Conservation (phyloP, 2,113 vertebrate species). For the Calidris pugnax region DNA sequence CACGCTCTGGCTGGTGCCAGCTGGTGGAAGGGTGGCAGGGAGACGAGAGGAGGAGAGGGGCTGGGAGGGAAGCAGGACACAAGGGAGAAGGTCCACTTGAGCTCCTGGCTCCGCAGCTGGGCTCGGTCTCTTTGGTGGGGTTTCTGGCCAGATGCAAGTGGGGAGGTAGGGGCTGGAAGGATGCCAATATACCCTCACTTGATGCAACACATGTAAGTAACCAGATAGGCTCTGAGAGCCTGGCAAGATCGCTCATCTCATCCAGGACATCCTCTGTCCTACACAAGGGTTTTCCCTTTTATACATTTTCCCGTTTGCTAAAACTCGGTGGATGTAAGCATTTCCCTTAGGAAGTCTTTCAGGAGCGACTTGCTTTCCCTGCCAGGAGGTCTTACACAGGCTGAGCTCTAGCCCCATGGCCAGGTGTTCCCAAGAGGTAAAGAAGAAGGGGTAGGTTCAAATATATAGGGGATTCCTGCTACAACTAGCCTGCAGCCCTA, state of each 20-base stretch:
- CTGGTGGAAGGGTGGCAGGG: neutral
- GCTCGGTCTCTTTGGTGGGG: neutral
- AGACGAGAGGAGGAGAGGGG: neutral
- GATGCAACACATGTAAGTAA: neutral
- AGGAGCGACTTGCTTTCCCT: neutral
- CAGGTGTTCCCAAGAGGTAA: neutral
- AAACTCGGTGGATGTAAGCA: neutral
- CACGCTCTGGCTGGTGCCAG: neutral
- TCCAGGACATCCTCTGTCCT: neutral
- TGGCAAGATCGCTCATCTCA: neutral
- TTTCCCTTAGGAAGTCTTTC: constrained; percentile 49
- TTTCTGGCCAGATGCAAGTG: neutral
- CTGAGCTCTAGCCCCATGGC: neutral
- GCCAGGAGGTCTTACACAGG: neutral
- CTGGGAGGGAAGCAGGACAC: neutral
- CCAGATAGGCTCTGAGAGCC: neutral
- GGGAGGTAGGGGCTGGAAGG: neutral
- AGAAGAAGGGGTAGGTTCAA: neutral
- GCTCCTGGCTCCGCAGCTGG: neutral
- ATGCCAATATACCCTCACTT: neutral
- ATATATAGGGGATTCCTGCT: neutral
- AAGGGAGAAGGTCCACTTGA: neutral
- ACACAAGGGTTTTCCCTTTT: neutral
- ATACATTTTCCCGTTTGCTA: neutral
- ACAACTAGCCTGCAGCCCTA: neutral